Evolutionary conservation across 2,113 vertebrate species (phyloP), one percentile per base, ranked within the genome.

Genomic region (Pomatostomus ruficeps): DNA sequence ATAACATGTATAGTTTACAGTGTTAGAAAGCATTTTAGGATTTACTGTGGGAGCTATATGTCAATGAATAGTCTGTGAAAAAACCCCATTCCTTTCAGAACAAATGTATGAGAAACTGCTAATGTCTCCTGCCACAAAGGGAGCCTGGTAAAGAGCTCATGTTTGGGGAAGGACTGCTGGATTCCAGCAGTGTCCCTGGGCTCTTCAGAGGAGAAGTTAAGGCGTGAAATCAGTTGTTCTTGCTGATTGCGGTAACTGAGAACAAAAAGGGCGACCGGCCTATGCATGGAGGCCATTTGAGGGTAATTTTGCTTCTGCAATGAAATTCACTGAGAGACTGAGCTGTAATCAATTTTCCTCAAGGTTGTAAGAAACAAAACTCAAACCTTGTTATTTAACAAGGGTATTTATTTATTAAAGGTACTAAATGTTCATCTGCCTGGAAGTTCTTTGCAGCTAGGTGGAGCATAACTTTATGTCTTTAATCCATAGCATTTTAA

Each of bases 41-140:
- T 86, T 93, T 96, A 72, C 82, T 86, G 55, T 91, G 89, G 85
- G 94, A 96, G 43, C 79, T 74, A 74, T 90, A 91, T 55, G 75
- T 91, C 74, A 91, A 29, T 51, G 81, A 94, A 85, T 22, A 79
- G 42, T 38, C 63, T 83, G 63, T 66, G 75, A 57, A 96, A 85
- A 89, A 71, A 31, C 0, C 5, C 9, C 7, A 12, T 70, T 77
- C 40, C 24, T 67, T 90, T 88, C 63, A 88, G 75, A 73, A 93
- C 28, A 88, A 58, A 74, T 88, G 3, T 19, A 63, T 17, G 28
- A 51, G 71, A 67, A 88, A 83, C 35, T 49, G 67, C 63, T 88
- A 40, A 79, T 43, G 65, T 88, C 80, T 58, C 72, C 75, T 52
- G 62, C 45, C 0, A 0, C 63, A 62, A 55, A 77, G 67, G 36